Percentiles rank a stretch among this genome's conserved stretches.
Evolutionary conservation across 2,113 vertebrate genomes (phyloP).

Genomic region (Cryptomyrus ogoouensis): DNA sequence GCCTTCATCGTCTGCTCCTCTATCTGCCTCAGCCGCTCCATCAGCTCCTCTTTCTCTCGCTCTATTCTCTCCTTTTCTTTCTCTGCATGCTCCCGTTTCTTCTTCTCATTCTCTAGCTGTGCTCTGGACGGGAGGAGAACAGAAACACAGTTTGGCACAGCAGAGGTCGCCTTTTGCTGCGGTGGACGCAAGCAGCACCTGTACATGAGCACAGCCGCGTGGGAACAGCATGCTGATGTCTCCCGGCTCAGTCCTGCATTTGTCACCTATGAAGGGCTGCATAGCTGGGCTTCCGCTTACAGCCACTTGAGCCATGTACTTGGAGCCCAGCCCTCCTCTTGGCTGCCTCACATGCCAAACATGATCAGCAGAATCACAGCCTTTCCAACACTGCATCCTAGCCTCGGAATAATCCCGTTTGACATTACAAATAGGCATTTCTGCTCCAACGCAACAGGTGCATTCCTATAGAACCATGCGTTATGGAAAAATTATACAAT

Average conservation of each 20-base stretch:
- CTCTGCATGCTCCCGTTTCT: constrained; percentile 89
- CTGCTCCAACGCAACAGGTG: background rate
- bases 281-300: background rate
- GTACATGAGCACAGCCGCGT: background rate
- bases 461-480: background rate
- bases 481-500: background rate
- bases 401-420: background rate
- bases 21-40: constrained; percentile 83
- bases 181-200: background rate
- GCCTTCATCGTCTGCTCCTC: constrained; percentile 92
- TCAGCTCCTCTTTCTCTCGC: constrained; percentile 88
- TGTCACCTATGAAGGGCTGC: background rate
- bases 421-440: background rate
- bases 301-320: background rate
- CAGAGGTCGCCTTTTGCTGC: background rate
- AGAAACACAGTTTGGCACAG: background rate
- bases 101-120: constrained; percentile 95
- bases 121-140: constrained; percentile 61
- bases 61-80: constrained; percentile 96
- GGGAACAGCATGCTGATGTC: background rate
- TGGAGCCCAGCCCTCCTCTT: background rate
- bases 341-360: background rate
- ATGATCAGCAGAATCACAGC: background rate
- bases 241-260: background rate
- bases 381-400: background rate